phyloP scores from a whole-genome alignment of 1,140 invertebrate genomes.

The Drosophila tropicalis region DNA sequence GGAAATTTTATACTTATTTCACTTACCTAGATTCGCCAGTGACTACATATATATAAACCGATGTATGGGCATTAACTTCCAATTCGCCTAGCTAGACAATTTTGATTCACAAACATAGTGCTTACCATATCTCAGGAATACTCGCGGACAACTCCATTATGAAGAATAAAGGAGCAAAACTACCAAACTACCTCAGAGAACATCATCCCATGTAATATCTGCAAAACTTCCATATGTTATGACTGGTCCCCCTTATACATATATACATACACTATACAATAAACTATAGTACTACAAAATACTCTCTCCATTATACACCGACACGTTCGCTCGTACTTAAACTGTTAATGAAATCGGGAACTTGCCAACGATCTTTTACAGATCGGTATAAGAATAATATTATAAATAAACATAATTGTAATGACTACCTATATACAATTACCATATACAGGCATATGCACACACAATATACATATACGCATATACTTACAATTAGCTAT shows the following conservation, averaged over 20 bases:
- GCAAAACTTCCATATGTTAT: constrained; percentile 55
- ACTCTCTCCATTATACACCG: neutral
- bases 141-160: constrained; percentile 31
- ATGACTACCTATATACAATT: constrained; percentile 20
- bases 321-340: constrained; percentile 10
- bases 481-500: constrained; percentile 6
- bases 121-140: constrained; percentile 73
- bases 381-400: constrained; percentile 11
- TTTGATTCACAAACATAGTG: constrained; percentile 30
- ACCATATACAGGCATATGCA: constrained; percentile 18
- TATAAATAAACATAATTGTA: neutral
- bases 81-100: constrained; percentile 46
- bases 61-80: constrained; percentile 27
- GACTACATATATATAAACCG: too few relatives aligned
- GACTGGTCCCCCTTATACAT: constrained; percentile 38
- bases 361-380: constrained; percentile 17
- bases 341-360: constrained; percentile 4
- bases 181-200: constrained; percentile 73
- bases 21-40: too few relatives aligned
- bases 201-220: constrained; percentile 42
- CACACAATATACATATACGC: neutral
- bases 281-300: constrained; percentile 4
- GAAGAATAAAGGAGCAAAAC: constrained; percentile 9
- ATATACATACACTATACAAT: constrained; percentile 22
- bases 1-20: too few relatives aligned